Conservation (phyloP, 1,140 invertebrate genomes). For the Conopomorpha cramerella region DNA sequence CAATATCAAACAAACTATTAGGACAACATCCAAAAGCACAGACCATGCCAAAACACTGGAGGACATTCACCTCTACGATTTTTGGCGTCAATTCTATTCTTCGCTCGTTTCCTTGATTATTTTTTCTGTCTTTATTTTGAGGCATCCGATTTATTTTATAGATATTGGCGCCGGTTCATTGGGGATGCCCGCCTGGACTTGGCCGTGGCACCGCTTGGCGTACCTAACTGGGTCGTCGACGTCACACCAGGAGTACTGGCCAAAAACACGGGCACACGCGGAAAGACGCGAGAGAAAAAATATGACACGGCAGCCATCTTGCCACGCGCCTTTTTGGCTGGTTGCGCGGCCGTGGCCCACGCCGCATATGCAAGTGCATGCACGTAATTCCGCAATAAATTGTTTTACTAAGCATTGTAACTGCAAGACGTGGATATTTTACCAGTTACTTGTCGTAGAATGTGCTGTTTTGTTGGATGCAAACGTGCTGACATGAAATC, state of each 20-base stretch:
- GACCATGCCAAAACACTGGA: slow-evolving; percentile 52
- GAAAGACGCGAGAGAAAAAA: slow-evolving; percentile 41
- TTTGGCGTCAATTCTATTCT: slow-evolving; percentile 44
- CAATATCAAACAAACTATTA: slow-evolving; percentile 43
- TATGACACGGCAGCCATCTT: slow-evolving; percentile 23
- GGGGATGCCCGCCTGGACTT: slow-evolving; percentile 50
- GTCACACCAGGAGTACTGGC: slow-evolving; percentile 46
- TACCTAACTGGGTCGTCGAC: slow-evolving; percentile 47
- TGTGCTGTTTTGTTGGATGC: no score
- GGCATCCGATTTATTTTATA: slow-evolving; percentile 54
- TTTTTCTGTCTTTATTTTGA: slow-evolving; percentile 32
- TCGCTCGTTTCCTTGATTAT: slow-evolving; percentile 47
- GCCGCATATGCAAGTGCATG: slow-evolving; percentile 20
- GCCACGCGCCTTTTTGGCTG: slow-evolving; percentile 45
- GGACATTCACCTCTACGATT: slow-evolving; percentile 45
- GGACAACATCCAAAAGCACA: slow-evolving; percentile 37
- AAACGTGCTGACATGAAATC: no score
- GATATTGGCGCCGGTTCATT: slow-evolving; percentile 53
- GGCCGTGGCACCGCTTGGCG: slow-evolving; percentile 51
- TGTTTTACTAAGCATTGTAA: slow-evolving; percentile 44
- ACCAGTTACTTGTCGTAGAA: no score
- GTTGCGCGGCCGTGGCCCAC: slow-evolving; percentile 18
- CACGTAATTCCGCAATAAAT: slow-evolving; percentile 55
- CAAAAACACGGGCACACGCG: slow-evolving; percentile 46
- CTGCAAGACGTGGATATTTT: no score